Conservation (phyloP, 2,113 vertebrate species). For the Erpornis zantholeuca region DNA sequence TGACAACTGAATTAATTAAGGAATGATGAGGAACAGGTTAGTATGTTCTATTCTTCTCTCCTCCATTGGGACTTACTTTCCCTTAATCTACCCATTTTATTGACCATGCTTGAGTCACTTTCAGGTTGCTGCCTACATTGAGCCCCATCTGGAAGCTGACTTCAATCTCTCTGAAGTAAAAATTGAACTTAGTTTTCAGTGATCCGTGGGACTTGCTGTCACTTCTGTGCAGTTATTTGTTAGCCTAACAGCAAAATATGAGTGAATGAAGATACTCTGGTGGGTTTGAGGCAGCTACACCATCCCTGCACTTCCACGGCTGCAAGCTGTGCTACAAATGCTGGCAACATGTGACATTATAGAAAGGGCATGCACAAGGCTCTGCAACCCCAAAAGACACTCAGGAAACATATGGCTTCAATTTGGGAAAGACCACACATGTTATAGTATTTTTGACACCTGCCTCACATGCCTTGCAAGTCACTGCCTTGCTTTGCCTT, state of each 20-base stretch:
- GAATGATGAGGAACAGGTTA: neutral
- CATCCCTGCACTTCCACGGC: accelerated
- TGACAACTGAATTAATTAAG: neutral
- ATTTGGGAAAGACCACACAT: neutral
- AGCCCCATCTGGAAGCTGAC: neutral
- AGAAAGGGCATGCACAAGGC: neutral
- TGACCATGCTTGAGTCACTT: neutral
- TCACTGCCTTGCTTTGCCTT: neutral
- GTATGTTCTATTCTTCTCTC: neutral
- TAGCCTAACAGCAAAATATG: neutral
- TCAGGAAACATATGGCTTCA: neutral
- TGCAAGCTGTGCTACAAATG: neutral
- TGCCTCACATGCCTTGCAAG: neutral
- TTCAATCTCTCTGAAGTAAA: neutral
- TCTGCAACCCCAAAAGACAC: neutral
- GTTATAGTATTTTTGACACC: neutral
- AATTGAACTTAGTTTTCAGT: neutral
- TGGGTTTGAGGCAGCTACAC: neutral
- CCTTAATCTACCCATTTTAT: neutral
- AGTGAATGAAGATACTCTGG: neutral
- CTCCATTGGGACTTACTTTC: accelerated
- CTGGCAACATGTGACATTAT: neutral
- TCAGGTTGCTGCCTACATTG: neutral
- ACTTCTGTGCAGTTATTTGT: neutral
- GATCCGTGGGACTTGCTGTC: neutral